Evolutionary conservation across 1,140 invertebrate genomes (phyloP).

Genomic region (Panonychus citri): DNA sequence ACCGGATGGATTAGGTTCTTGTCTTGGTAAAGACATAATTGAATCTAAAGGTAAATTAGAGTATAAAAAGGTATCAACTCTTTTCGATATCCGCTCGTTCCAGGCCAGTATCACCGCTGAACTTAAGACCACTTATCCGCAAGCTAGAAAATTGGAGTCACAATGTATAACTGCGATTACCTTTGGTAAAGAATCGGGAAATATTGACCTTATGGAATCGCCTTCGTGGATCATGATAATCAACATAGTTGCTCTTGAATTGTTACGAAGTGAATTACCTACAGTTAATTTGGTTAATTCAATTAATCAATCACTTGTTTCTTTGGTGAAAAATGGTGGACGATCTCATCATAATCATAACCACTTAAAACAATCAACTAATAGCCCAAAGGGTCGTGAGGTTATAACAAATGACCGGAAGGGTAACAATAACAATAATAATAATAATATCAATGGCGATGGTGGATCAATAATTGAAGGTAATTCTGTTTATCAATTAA

Average conservation of each 20-base stretch:
- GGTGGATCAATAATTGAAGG: too few species aligned
- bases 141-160: slow-evolving; percentile 57
- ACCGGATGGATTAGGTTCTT: slow-evolving; percentile 1
- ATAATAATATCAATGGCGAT: too few species aligned
- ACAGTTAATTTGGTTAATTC: not conserved
- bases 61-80: slow-evolving; percentile 72
- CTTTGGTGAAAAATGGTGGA: not conserved
- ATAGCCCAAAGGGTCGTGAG: too few species aligned
- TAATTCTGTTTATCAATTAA: too few species aligned
- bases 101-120: slow-evolving; percentile 73
- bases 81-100: slow-evolving; percentile 82
- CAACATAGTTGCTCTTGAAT: slow-evolving; percentile 82
- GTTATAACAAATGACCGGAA: too few species aligned
- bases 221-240: slow-evolving; percentile 83
- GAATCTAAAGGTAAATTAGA: slow-evolving; percentile 65
- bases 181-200: slow-evolving; percentile 46
- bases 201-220: slow-evolving; percentile 52
- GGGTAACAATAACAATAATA: too few species aligned
- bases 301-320: not conserved
- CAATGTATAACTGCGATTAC: slow-evolving; percentile 70
- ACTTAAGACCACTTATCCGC: slow-evolving; percentile 42
- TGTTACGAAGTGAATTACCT: slow-evolving; percentile 47
- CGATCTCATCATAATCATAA: too few species aligned
- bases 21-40: slow-evolving; percentile 47
- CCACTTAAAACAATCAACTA: too few species aligned